phyloP scores from a whole-genome alignment of 2,797 vertebrate genomes.

The Protosalanx chinensis region DNA sequence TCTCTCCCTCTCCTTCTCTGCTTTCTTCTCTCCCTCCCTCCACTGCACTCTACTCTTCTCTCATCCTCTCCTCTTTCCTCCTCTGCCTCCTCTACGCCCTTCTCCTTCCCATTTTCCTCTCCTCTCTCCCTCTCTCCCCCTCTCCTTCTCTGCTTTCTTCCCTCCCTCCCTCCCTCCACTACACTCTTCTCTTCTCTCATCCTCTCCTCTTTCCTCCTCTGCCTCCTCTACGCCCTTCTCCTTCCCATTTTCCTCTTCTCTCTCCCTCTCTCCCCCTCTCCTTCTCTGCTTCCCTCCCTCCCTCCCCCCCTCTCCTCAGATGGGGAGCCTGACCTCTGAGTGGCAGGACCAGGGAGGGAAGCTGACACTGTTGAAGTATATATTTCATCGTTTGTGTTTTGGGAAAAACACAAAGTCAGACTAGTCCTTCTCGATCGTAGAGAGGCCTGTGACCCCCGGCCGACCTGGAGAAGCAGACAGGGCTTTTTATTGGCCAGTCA shows the following conservation, averaged over 20 bases:
- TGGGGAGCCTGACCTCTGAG: conserved; percentile 52
- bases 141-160: background rate
- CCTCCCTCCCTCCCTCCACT: conserved; percentile 40
- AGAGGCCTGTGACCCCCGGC: conserved; percentile 56
- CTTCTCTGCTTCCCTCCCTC: background rate
- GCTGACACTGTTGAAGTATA: conserved; percentile 72
- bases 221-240: conserved; percentile 11
- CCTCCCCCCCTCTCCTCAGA: conserved; percentile 22
- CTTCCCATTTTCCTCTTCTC: conserved; percentile 9
- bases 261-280: conserved; percentile 6
- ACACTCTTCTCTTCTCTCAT: conserved; percentile 25
- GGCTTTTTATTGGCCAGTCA: conserved; percentile 66
- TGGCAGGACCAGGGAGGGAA: conserved; percentile 65
- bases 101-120: conserved; percentile 5
- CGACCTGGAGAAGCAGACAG: conserved; percentile 52
- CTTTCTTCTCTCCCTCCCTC: background rate
- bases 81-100: conserved; percentile 18
- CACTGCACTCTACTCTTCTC: too few species aligned
- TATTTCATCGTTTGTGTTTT: conserved; percentile 72
- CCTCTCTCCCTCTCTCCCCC: conserved; percentile 23
- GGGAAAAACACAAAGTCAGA: conserved; percentile 64
- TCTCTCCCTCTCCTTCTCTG: background rate
- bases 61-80: conserved; percentile 15
- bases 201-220: background rate
- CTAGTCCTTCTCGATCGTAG: conserved; percentile 62